A percentile compares a stretch with the other conserved stretches of the same genome.
phyloP scores from a whole-genome alignment of 2,888 invertebrate species.

The Agapostemon virescens region DNA sequence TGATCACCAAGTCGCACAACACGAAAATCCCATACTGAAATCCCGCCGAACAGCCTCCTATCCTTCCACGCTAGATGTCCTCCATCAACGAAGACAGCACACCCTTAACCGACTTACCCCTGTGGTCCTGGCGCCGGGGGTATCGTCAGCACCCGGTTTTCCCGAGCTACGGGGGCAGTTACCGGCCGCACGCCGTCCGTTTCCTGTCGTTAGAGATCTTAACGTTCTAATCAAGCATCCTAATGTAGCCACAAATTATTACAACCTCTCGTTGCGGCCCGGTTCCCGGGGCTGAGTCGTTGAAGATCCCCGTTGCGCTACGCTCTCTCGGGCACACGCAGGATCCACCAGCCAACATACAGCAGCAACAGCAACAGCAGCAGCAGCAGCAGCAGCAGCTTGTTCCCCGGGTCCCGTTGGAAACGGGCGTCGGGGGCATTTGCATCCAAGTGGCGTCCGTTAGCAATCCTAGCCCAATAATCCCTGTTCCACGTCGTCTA shows the following conservation, averaged over 20 bases:
- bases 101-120: not conserved
- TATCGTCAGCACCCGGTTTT: slow-evolving; percentile 20
- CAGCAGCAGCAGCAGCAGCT: slow-evolving; percentile 66
- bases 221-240: slow-evolving; percentile 58
- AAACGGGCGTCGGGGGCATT: slow-evolving; percentile 69
- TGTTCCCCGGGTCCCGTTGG: not conserved
- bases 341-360: slow-evolving; percentile 74
- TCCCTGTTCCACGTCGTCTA: slow-evolving; percentile 76
- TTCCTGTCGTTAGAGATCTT: slow-evolving; percentile 48
- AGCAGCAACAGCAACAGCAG: too few species aligned
- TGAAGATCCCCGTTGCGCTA: slow-evolving; percentile 43
- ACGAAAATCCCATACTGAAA: not conserved
- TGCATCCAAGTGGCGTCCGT: slow-evolving; percentile 78
- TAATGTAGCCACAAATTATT: slow-evolving; percentile 59
- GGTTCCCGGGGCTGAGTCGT: slow-evolving; percentile 18
- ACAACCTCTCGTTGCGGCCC: slow-evolving; percentile 47
- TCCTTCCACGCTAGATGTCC: not conserved
- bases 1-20: not conserved
- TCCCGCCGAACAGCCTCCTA: not conserved
- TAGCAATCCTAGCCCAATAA: slow-evolving; percentile 79
- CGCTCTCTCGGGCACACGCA: not conserved
- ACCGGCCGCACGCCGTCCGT: slow-evolving; percentile 2
- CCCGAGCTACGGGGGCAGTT: slow-evolving; percentile 15
- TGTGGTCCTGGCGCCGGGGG: not conserved
- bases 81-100: not conserved